Base-by-base conservation (phyloP, 1,140 invertebrate species). In the Trypoxylus dichotomus region DNA sequence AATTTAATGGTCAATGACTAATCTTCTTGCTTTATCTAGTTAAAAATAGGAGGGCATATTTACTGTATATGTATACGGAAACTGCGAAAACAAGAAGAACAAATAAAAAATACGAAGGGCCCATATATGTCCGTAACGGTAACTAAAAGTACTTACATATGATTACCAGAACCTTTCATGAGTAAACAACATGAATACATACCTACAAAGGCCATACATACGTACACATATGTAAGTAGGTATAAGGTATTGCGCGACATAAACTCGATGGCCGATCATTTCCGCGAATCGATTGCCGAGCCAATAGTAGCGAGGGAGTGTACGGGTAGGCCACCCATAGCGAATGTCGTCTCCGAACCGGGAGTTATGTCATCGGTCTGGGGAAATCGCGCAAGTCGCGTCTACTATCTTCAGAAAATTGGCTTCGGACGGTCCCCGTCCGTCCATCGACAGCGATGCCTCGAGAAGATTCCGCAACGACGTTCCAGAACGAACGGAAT, bases 231-330 rank as follows among this genome's bases (percentile, higher is more conserved):
- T 68, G 21, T 68, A 68, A 29, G 60, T 68, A 68, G 24, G 21
- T 68, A 68, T 68, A 68, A 68, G 27, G 60, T 29, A 68, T 68
- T 68, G 60, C 60, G 60, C 60, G 60, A 68, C 60, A 68, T 24
- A 68, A 68, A 68, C 60, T 58, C 78, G 76, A 80, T 77, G 76
- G 47, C 68, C 43, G 78, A 80, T 79, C 76, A 80, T 78, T 80
- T 80, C 80, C 76, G 77, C 75, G 80, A 79, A 80, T 54, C 77
- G 78, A 76, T 74, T 80, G 78, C 78, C 75, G 77, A 76, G 72
- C 74, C 76, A 77, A 79, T 79, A 78, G 78, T 76, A 68, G 76
- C 77, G 71, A 76, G 75, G 74, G 60, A 74, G 75, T 75, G 58
- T 58, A 71, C 27, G 21, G 60, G 60, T 68, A 68, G 60, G 60